These are phyloP conservation scores for Orycteropus afer DNA, from an alignment of 2,113 vertebrate species.

Conservation along the genomic window DNA sequence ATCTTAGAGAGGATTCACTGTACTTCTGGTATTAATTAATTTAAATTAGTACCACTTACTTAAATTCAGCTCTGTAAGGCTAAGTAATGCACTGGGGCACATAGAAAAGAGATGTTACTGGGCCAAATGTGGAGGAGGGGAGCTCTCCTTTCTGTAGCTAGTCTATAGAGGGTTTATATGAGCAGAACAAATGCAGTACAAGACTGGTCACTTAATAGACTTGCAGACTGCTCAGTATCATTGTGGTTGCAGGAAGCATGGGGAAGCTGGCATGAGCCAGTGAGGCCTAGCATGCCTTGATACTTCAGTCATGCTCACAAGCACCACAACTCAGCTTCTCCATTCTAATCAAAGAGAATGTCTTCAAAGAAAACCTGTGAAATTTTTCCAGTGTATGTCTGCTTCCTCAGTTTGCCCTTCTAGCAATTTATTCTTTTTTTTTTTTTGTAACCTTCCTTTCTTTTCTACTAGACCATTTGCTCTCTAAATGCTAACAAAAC, in stretches of 20 bases:
- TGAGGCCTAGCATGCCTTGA: no score
- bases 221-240: neutral
- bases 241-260: neutral
- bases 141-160: neutral
- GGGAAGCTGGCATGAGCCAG: neutral
- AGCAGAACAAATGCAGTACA: neutral
- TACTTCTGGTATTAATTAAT: neutral
- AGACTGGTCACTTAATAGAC: neutral
- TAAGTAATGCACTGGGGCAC: neutral
- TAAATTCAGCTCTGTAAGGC: neutral
- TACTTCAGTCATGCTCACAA: neutral
- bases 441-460: neutral
- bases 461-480: neutral
- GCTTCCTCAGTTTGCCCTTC: neutral
- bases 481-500: neutral
- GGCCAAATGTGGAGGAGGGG: neutral
- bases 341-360: neutral
- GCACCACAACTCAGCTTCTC: neutral
- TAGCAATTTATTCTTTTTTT: neutral
- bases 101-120: neutral
- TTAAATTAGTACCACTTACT: neutral
- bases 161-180: neutral
- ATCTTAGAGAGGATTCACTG: neutral
- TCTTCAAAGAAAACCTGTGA: neutral
- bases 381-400: neutral